These are phyloP conservation scores for Oreochromis tanganicae DNA, from an alignment of 2,113 vertebrate genomes.

Conservation along the genomic window DNA sequence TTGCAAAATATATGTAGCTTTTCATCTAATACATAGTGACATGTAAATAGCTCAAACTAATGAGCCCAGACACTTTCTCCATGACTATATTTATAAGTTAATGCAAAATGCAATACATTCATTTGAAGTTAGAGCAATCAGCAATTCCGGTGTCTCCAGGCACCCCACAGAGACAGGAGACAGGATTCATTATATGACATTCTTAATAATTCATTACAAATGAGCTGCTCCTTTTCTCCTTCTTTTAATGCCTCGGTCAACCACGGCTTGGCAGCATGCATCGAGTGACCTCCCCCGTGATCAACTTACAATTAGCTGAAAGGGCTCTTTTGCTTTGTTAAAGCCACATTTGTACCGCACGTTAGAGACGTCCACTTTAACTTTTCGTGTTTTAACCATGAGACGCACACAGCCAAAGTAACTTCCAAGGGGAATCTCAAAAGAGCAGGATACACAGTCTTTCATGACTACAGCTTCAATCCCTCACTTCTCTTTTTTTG, in stretches of 20 bases:
- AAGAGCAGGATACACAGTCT: constrained; percentile 23
- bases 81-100: constrained; percentile 59
- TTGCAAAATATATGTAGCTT: neutral
- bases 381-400: constrained; percentile 3
- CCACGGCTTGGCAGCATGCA: neutral
- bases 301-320: constrained; percentile 30
- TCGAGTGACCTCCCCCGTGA: constrained; percentile 11
- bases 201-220: constrained; percentile 69
- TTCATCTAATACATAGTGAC: constrained; percentile 7
- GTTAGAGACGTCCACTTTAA: neutral
- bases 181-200: constrained; percentile 66
- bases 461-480: neutral
- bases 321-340: neutral
- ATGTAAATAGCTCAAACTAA: constrained; percentile 45
- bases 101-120: constrained; percentile 60
- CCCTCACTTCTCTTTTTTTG: neutral
- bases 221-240: constrained; percentile 48
- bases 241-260: constrained; percentile 32
- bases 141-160: constrained; percentile 49
- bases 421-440: constrained; percentile 40
- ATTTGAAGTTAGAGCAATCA: constrained; percentile 64
- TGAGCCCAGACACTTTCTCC: constrained; percentile 25
- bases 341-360: neutral
- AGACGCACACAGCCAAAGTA: constrained; percentile 16
- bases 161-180: constrained; percentile 51